Conservation (phyloP, 1,140 invertebrate species). For the Drosophila insularis region DNA sequence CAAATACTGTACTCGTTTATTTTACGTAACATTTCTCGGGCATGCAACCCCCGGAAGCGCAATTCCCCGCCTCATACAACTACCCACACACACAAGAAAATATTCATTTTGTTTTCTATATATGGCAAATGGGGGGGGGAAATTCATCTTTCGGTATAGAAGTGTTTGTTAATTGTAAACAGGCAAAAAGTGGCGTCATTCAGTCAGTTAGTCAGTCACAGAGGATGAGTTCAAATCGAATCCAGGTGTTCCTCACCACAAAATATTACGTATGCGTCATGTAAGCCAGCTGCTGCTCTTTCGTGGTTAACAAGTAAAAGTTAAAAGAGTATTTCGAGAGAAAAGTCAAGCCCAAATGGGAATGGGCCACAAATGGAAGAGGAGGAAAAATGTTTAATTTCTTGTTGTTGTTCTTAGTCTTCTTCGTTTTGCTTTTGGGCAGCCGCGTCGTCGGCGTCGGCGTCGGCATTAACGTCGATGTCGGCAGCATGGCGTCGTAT, state of each 20-base stretch:
- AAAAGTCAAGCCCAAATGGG: no score
- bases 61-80: conserved; percentile 4
- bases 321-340: conserved; percentile 11
- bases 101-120: conserved; percentile 1
- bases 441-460: conserved; percentile 17
- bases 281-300: conserved; percentile 35
- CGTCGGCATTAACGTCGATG: not conserved
- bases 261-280: conserved; percentile 53
- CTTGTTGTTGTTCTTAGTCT: not conserved
- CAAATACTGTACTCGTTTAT: conserved; percentile 1
- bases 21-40: conserved; percentile 17
- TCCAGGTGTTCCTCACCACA: conserved; percentile 40
- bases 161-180: conserved; percentile 8
- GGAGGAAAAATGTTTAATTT: not conserved
- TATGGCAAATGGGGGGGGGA: conserved; percentile 1
- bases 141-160: conserved; percentile 19
- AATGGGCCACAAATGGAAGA: no score
- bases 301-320: conserved; percentile 40
- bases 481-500: conserved; percentile 25
- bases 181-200: conserved; percentile 13
- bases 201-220: conserved; percentile 16
- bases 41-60: conserved; percentile 20
- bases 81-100: conserved; percentile 13
- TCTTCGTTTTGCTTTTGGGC: conserved; percentile 5
- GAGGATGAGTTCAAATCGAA: conserved; percentile 19